These are phyloP conservation scores for Leptinotarsa texana DNA, from an alignment of 1,140 invertebrate genomes.

Conservation along the genomic window DNA sequence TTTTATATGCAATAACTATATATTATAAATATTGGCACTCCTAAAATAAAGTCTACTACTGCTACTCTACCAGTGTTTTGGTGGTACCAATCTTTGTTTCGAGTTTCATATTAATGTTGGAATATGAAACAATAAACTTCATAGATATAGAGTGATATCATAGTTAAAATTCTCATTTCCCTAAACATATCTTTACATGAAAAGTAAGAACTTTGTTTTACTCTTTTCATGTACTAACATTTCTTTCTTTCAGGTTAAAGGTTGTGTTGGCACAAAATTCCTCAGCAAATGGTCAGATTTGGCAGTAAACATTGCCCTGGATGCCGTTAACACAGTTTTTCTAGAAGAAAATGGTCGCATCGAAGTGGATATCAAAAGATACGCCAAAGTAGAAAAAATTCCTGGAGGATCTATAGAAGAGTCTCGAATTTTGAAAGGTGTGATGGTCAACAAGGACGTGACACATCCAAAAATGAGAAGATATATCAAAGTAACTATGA, in stretches of 20 bases:
- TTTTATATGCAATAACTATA: too few relatives aligned
- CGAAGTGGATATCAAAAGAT: constrained; percentile 97
- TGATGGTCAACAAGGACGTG: constrained; percentile 99
- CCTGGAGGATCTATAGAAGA: constrained; percentile 96
- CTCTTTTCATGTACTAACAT: too few relatives aligned
- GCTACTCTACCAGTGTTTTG: too few relatives aligned
- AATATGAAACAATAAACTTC: too few relatives aligned
- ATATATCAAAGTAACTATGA: constrained; percentile 70
- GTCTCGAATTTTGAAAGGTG: constrained; percentile 89
- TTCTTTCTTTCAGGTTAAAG: constrained; percentile 67
- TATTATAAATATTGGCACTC: too few relatives aligned
- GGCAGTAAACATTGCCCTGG: constrained; percentile 92
- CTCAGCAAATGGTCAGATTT: constrained; percentile 93
- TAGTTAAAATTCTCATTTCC: not conserved
- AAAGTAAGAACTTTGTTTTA: too few relatives aligned
- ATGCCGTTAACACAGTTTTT: constrained; percentile 91
- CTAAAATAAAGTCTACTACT: too few relatives aligned
- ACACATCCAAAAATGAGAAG: constrained; percentile 97
- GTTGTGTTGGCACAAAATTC: constrained; percentile 98
- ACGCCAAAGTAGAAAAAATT: constrained; percentile 98
- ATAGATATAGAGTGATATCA: not conserved
- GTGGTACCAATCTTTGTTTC: too few relatives aligned
- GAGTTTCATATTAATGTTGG: too few relatives aligned
- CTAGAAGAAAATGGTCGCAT: constrained; percentile 86
- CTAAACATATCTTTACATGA: too few relatives aligned